phyloP scores from a whole-genome alignment of 2,797 vertebrate genomes.

The Poeciliopsis presidionis region DNA sequence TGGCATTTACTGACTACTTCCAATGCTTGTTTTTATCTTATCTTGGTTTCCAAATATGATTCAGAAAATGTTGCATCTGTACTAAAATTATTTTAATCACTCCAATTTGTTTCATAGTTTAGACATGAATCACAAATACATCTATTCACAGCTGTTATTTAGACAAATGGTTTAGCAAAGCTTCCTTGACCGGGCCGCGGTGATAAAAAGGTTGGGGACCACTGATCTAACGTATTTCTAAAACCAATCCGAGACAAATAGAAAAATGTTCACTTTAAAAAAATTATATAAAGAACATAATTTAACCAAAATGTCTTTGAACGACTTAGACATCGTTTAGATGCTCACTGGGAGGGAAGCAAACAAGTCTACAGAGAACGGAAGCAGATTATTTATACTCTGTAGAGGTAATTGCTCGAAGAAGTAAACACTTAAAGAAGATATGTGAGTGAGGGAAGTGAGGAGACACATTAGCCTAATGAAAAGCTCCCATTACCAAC shows the following conservation, averaged over 20 bases:
- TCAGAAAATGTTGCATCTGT: neutral
- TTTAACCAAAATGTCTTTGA: neutral
- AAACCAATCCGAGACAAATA: neutral
- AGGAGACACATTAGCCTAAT: conserved; percentile 13
- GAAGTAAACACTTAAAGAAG: conserved; percentile 1
- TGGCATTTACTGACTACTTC: neutral
- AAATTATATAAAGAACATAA: neutral
- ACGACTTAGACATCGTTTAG: neutral
- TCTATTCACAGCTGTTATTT: neutral
- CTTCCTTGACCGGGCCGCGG: neutral
- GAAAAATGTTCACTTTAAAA: neutral
- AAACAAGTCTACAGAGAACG: conserved; percentile 5
- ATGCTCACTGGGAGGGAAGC: neutral
- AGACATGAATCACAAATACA: neutral
- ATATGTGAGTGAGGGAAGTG: neutral
- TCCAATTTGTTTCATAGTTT: neutral
- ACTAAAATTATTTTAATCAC: neutral
- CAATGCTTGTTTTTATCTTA: neutral
- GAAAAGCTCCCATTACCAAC: conserved; percentile 6
- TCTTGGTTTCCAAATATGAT: neutral
- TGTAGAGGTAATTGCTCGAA: conserved; percentile 1
- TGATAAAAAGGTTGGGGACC: too few species aligned
- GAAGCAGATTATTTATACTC: conserved; percentile 3
- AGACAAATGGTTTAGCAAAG: neutral
- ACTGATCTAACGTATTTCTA: neutral